Conservation (phyloP, 2,113 vertebrate genomes). For the Phyllostomus hastatus region DNA sequence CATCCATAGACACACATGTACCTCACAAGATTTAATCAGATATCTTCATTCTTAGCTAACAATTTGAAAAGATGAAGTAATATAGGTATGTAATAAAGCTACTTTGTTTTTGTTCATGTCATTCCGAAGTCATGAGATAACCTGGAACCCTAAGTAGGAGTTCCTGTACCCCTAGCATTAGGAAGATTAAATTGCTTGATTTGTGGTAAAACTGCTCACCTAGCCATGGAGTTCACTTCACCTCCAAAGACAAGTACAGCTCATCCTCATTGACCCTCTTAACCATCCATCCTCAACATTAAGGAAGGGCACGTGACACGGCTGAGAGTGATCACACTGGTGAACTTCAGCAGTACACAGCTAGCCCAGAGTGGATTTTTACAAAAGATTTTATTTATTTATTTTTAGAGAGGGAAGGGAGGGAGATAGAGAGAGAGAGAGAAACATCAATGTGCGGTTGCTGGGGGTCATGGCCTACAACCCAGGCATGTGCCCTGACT, state of each 20-base stretch:
- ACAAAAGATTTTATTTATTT: too few species aligned
- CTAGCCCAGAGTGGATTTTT: conserved; percentile 89
- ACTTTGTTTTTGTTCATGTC: conserved; percentile 5
- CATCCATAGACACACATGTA: not conserved
- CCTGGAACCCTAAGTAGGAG: not conserved
- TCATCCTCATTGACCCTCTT: conserved; percentile 88
- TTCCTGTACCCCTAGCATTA: not conserved
- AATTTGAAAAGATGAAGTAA: conserved; percentile 21
- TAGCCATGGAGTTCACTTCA: conserved; percentile 89
- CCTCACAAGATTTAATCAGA: not conserved
- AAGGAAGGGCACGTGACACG: conserved; percentile 86
- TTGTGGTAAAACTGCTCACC: conserved; percentile 95
- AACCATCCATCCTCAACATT: conserved; percentile 86
- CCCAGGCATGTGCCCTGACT: too few species aligned
- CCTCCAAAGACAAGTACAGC: conserved; percentile 88
- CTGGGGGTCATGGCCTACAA: too few species aligned
- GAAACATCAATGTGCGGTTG: too few species aligned
- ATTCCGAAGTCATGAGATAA: conserved; percentile 43
- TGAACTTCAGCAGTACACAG: conserved; percentile 84
- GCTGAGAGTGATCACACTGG: conserved; percentile 85
- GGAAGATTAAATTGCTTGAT: conserved; percentile 76
- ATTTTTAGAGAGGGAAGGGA: too few species aligned
- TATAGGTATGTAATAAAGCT: not conserved
- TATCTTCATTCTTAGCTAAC: not conserved
- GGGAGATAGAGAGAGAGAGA: too few species aligned